Base-by-base conservation (phyloP, 2,113 vertebrate species). In the Nothocercus julius region DNA sequence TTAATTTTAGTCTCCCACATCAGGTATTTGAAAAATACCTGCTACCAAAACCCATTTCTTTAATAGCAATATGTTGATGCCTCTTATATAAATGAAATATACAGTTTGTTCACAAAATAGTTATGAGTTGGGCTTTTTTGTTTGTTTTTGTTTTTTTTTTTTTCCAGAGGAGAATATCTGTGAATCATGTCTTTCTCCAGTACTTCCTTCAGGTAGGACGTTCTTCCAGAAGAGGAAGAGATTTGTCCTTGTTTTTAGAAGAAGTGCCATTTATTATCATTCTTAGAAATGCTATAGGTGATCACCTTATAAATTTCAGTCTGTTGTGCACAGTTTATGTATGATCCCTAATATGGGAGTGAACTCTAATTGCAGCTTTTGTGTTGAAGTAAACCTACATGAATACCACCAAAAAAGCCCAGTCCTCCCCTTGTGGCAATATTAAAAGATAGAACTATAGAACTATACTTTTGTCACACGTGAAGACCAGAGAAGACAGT, bases 131-230 rank as follows among this genome's bases (percentile, higher is more conserved):
- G 22, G 14, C 77, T 51, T 44, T 95, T 82, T 97, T 95, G 86
- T 90, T 80, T 97, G 15, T 5, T 45, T 45, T 40, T 76, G 20
- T 18, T 81, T 51, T 44, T 94, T 81, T 97, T 95, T 87, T 90
- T 80, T 97, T 98, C 62, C 97, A 99, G 99, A 99, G 83, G 99
- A 99, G 91, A 99, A 98, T 94, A 98, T 99, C 89, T 99, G 99
- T 69, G 99, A 99, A 95, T 98, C 98, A 0, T 99, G 99, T 79
- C 98, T 99, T 76, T 97, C 99, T 59, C 97, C 99, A 21, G 96
- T 99, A 96, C 98, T 99, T 92, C 99, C 99, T 36, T 98, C 98
- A 99, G 99, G 99, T 99, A 96, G 58, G 97, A 67, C 64, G 17
- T 28, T 81, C 81, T 91, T 82, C n/a, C 40, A n/a, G 5, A 61